Evolutionary conservation across 2,797 vertebrate genomes (phyloP), one percentile per base, ranked within the genome.

Genomic region (Knipowitschia caucasica): DNA sequence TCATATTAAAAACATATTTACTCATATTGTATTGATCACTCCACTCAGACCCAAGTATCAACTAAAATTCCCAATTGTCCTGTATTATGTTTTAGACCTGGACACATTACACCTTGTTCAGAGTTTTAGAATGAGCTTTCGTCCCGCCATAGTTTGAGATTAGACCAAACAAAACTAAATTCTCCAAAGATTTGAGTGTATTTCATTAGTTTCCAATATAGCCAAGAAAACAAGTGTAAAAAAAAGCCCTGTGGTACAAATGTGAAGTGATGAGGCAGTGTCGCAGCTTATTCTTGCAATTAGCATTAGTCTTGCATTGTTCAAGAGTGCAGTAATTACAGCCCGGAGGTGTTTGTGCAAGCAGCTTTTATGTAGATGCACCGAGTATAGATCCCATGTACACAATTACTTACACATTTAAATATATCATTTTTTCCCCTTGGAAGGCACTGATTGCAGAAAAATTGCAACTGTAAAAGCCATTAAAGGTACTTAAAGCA

Each of bases 291-390:
- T 75, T 71, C 62, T 78, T 63, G 70, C 74, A 81, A 81, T 85
- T 84, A 84, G 62, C 67, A 86, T 88, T 75, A 85, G 68, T 39
- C 56, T 47, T 24, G 73, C 53, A 83, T 81, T 84, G 79, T 82
- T 60, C 33, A 38, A 66, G 61, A 30, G 39, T 24, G 20, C 39
- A 59, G 72, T 72, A 71, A 83, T 77, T 71, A 79, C 61, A 72
- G 67, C 67, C 80, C 66, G 63, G 75, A 56, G 36, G 45, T 53
- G 61, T 49, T 45, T 58, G 43, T 44, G 53, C 23, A 43, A 31
- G 40, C 5, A 10, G 60, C 65, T 71, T 3, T 40, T 44, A 51
- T 53, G 29, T 31, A 40, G 50, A 71, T 47, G 39, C 50, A 55
- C 20, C 20, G 2, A 9, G n/a, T 35, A 24, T 5, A 50, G 4